Base-by-base conservation (phyloP, 2,888 invertebrate species). In the Dendrolimus pini region DNA sequence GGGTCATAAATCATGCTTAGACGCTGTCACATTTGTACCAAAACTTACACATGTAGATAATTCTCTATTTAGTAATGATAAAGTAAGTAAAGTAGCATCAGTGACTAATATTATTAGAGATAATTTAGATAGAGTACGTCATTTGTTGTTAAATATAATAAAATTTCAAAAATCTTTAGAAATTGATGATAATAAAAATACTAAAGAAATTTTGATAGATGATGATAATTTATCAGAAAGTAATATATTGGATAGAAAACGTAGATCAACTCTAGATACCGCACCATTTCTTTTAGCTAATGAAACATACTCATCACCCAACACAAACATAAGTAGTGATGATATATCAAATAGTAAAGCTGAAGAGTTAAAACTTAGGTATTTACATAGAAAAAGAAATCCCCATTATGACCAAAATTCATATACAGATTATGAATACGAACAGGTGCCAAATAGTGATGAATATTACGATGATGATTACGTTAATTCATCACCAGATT, bases 201-300 rank as follows among this genome's bases (percentile, higher is more conserved):
- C 6, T 30, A 6, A 30, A 30, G 30, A 30, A 30, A 30, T 3
- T 30, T 30, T 6, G 6, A 30, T 47, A 47, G 47, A 47, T 47
- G 12, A 47, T 47, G 8, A 47, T 3, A 10, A 47, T 47, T 47
- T 47, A 47, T 10, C 47, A 47, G 30, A 0, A 30, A 30, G 30
- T 30, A 30, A 30, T 30, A 30, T 30, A 30, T 30, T 30, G 30
- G 0, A 30, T 30, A 30, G 65, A 18, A 67, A 67, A 12, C 53
- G 62, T 65, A 68, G 78, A 58, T 64, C 78, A 9, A 61, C 69
- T 18, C 59, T 87, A 69, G 82, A 87, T 41, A 78, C 78, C 8
- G 64, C 75, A 7, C 76, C 78, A 14, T 85, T 87, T 65, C 53
- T 81, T 56, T 57, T 79, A 65, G 67, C 70, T 9, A 74, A 70